Percentiles rank a stretch among this genome's conserved stretches.
Conservation (phyloP, 35 echinoderm and acorn worm species). For the Ptychodera flava region DNA sequence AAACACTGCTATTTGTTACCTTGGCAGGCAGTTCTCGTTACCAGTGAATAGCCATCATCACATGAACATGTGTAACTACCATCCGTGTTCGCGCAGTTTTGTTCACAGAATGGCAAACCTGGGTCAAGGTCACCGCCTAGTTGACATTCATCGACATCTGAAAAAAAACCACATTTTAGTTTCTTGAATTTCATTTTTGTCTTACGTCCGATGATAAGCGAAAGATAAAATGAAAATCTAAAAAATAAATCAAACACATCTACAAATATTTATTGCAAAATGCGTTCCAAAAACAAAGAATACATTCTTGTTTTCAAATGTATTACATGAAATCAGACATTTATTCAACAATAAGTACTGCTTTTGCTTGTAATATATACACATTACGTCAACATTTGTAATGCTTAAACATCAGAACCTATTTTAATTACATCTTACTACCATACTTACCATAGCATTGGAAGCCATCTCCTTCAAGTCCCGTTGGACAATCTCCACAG, state of each 20-base stretch:
- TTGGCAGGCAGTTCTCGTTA: slow-evolving; percentile 11
- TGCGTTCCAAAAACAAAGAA: background rate
- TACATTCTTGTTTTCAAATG: background rate
- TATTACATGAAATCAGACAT: too few relatives aligned
- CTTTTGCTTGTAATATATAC: too few relatives aligned
- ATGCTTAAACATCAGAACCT: too few relatives aligned
- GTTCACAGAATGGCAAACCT: slow-evolving; percentile 14
- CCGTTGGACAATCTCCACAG: too few relatives aligned
- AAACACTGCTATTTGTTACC: slow-evolving; percentile 8
- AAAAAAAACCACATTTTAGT: too few relatives aligned
- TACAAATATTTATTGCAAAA: background rate
- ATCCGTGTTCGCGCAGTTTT: slow-evolving; percentile 33
- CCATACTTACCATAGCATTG: too few relatives aligned
- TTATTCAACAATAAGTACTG: too few relatives aligned
- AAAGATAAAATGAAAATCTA: slow-evolving; percentile 16
- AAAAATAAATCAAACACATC: background rate
- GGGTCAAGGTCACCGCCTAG: background rate
- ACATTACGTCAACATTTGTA: too few relatives aligned
- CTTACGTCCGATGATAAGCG: too few relatives aligned
- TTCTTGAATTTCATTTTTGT: too few relatives aligned
- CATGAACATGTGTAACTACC: slow-evolving; percentile 32
- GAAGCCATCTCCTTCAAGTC: too few relatives aligned
- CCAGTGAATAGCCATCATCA: slow-evolving; percentile 17
- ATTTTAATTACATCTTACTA: background rate
- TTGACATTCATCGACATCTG: slow-evolving; percentile 34